Base-by-base conservation (phyloP, 2,113 vertebrate species). In the Poeciliopsis occidentalis region DNA sequence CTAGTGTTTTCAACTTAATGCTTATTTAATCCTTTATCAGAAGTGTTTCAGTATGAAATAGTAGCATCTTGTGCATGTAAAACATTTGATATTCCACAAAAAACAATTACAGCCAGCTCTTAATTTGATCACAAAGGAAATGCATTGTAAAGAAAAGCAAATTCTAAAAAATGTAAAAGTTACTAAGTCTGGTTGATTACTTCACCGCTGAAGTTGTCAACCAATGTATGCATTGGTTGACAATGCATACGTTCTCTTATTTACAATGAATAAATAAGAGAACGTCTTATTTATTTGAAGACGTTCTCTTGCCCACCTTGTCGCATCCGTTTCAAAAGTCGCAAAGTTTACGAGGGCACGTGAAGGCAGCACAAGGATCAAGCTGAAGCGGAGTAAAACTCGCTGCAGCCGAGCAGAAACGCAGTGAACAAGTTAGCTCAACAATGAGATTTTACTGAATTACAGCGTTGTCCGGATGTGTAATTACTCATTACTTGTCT, bases 311-410 rank as follows among this genome's bases (percentile, higher is more conserved):
- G 4, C 17, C 26, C 32, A n/a, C 63, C 31, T n/a, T n/a, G n/a
- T 8, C 2, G 4, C 19, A 17, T 27, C 4, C 10, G 13, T 51
- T 24, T 47, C 10, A n/a, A 12, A 8, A 8, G 8, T 30, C 3
- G 1, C 39, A 8, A 0, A 27, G 1, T 79, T 76, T 80, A 1
- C 87, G 61, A 60, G 70, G 11, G 1, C 27, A 2, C 51, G 0
- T 89, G 84, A 91, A 91, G 1, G 88, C 76, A 66, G 12, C 90
- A 69, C 0, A 0, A 0, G 84, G 85, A 85, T 86, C 84, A 77
- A 78, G 69, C 90, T 62, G 69, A 69, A 71, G 54, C 26, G 44
- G 70, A 78, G 83, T 82, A 19, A 75, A 80, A 88, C 30, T 85
- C 75, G 74, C 39, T 3, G 70, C 73, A 13, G 12, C 47, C 22